Percentiles rank a stretch among this genome's conserved stretches.
phyloP scores from a whole-genome alignment of 1,140 invertebrate genomes.

The Oncopodura yosiiana region DNA sequence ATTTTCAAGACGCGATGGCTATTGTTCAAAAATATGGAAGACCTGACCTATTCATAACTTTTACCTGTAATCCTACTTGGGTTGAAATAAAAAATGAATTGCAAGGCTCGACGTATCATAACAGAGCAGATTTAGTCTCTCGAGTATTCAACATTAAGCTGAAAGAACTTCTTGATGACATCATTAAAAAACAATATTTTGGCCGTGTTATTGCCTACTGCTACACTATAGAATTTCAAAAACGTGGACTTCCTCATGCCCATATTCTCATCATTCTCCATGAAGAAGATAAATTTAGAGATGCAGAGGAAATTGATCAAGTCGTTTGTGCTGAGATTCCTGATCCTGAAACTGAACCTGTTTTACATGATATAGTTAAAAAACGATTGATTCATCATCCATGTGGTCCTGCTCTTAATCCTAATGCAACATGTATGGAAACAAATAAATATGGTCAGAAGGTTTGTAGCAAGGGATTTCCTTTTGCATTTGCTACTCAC shows the following conservation, averaged over 20 bases:
- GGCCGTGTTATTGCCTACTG: slow-evolving; percentile 33
- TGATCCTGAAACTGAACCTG: slow-evolving; percentile 26
- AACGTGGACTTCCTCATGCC: slow-evolving; percentile 18
- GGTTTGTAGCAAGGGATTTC: slow-evolving; percentile 18
- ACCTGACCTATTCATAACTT: slow-evolving; percentile 43
- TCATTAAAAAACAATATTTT: slow-evolving; percentile 24
- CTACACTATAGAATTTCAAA: slow-evolving; percentile 30
- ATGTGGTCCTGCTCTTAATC: slow-evolving; percentile 34
- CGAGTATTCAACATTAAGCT: slow-evolving; percentile 43
- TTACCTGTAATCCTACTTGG: slow-evolving; percentile 43
- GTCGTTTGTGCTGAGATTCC: slow-evolving; percentile 34
- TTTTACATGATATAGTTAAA: slow-evolving; percentile 13
- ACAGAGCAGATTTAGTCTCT: slow-evolving; percentile 42
- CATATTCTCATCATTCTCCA: slow-evolving; percentile 32
- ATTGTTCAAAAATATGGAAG: slow-evolving; percentile 39
- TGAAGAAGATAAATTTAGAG: slow-evolving; percentile 26
- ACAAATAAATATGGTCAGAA: slow-evolving; percentile 34
- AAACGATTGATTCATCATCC: slow-evolving; percentile 33
- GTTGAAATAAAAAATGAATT: slow-evolving; percentile 38
- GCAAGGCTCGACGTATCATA: slow-evolving; percentile 19
- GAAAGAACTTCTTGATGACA: slow-evolving; percentile 37
- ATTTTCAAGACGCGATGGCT: slow-evolving; percentile 42
- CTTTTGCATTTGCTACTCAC: slow-evolving; percentile 7
- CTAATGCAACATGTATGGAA: slow-evolving; percentile 35
- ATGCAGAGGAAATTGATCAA: slow-evolving; percentile 31